These are phyloP conservation scores for Steinernema scapterisci DNA, from an alignment of 2,888 invertebrate species.

Conservation along the genomic window DNA sequence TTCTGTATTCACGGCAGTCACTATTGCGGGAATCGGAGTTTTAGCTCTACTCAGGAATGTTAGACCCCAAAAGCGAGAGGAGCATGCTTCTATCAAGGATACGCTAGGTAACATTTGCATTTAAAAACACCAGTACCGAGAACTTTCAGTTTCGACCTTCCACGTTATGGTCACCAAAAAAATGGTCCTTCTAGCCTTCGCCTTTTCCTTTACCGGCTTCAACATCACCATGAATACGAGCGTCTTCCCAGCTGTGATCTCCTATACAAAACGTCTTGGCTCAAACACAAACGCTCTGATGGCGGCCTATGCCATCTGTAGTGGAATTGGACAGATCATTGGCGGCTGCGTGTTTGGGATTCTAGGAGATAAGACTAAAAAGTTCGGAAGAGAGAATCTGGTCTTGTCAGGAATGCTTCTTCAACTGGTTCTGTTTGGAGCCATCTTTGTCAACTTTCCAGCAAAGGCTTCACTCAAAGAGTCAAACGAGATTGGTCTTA, in stretches of 20 bases:
- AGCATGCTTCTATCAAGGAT: no score
- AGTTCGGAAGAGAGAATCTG: constrained; percentile 40
- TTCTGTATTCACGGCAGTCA: constrained; percentile 76
- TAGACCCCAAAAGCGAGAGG: neutral
- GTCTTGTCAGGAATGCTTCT: constrained; percentile 44
- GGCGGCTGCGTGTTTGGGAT: constrained; percentile 40
- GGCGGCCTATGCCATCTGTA: constrained; percentile 89
- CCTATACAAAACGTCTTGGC: constrained; percentile 79
- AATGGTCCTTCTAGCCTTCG: constrained; percentile 41
- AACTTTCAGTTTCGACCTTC: constrained; percentile 74
- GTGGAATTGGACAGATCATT: constrained; percentile 89
- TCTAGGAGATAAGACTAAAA: constrained; percentile 33
- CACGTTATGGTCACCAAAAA: constrained; percentile 77
- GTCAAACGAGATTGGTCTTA: constrained; percentile 38
- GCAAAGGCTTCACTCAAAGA: constrained; percentile 42
- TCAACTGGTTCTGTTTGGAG: constrained; percentile 39
- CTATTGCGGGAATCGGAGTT: constrained; percentile 75
- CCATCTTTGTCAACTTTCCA: constrained; percentile 46
- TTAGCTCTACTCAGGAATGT: constrained; percentile 63
- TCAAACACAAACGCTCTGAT: constrained; percentile 72
- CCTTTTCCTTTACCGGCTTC: constrained; percentile 50
- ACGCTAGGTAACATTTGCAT: no score
- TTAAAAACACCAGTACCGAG: no score
- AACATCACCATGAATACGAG: constrained; percentile 70
- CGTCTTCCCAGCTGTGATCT: constrained; percentile 89